A percentile compares a stretch with the other conserved stretches of the same genome.
These are phyloP conservation scores for Taxidea taxus DNA, from an alignment of 2,113 vertebrate genomes.

Conservation along the genomic window DNA sequence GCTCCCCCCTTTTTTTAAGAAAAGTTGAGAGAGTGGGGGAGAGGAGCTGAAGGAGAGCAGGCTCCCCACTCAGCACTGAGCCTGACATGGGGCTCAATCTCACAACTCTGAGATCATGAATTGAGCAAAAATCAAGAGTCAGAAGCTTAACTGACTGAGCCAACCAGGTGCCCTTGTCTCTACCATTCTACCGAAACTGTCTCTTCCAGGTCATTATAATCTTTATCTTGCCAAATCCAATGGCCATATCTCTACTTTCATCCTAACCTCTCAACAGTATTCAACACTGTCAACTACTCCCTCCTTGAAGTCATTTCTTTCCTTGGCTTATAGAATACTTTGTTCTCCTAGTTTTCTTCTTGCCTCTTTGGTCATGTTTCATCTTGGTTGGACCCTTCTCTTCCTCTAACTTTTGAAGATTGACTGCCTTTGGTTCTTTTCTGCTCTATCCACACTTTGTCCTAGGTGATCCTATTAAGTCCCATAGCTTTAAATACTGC, in stretches of 20 bases:
- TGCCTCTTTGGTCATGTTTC: background rate
- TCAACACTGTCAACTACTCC: background rate
- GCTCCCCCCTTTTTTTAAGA: background rate
- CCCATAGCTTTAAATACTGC: background rate
- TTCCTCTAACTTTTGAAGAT: conserved; percentile 25
- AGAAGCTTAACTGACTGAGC: background rate
- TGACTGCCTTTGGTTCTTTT: background rate
- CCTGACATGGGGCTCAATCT: background rate
- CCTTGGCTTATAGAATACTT: background rate
- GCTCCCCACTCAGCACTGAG: background rate
- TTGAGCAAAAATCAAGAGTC: background rate
- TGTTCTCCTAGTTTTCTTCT: background rate
- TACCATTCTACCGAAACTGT: background rate
- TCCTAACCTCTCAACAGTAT: background rate
- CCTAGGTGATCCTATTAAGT: background rate
- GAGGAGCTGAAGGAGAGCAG: background rate
- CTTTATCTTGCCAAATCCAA: background rate
- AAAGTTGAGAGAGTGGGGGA: background rate
- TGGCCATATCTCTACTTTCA: background rate
- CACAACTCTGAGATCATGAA: background rate
- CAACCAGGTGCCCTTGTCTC: background rate
- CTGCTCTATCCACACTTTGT: background rate
- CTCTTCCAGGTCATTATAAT: background rate
- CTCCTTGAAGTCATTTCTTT: background rate
- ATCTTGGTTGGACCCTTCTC: background rate